Conservation (phyloP, 2,113 vertebrate species). For the Alethe castanea region DNA sequence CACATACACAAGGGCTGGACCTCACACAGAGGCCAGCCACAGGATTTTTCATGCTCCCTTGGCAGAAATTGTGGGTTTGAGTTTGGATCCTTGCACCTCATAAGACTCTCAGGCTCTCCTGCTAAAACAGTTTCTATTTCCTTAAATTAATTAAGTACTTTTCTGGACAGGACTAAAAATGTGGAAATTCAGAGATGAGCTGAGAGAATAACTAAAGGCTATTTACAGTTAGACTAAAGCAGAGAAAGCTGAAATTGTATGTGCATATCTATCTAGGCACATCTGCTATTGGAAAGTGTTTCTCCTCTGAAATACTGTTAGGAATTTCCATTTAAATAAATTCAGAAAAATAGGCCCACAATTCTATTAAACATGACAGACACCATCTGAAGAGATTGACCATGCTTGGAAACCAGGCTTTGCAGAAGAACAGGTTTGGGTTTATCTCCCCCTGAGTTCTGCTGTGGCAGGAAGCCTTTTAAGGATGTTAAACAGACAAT, state of each 20-base stretch:
- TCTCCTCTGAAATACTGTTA: not conserved
- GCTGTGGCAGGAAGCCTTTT: not conserved
- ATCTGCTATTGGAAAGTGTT: not conserved
- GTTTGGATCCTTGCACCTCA: not conserved
- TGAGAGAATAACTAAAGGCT: not conserved
- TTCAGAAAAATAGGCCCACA: not conserved
- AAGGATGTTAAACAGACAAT: not conserved
- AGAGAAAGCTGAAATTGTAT: not conserved
- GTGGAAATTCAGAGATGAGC: not conserved
- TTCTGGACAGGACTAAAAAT: not conserved
- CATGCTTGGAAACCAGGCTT: not conserved
- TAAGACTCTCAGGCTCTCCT: not conserved
- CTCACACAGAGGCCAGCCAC: not conserved
- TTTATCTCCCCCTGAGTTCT: not conserved
- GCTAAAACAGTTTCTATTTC: not conserved
- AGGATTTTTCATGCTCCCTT: not conserved
- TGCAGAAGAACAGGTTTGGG: not conserved
- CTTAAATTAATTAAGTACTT: not conserved
- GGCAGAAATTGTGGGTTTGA: not conserved
- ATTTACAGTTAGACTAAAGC: not conserved
- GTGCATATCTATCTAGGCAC: not conserved
- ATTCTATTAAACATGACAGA: not conserved
- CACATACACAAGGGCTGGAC: not conserved
- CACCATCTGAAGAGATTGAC: not conserved
- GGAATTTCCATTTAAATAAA: not conserved